Percentiles rank a stretch among this genome's conserved stretches.
These are phyloP conservation scores for Agriotes lineatus DNA, from an alignment of 2,888 invertebrate species.

Conservation along the genomic window DNA sequence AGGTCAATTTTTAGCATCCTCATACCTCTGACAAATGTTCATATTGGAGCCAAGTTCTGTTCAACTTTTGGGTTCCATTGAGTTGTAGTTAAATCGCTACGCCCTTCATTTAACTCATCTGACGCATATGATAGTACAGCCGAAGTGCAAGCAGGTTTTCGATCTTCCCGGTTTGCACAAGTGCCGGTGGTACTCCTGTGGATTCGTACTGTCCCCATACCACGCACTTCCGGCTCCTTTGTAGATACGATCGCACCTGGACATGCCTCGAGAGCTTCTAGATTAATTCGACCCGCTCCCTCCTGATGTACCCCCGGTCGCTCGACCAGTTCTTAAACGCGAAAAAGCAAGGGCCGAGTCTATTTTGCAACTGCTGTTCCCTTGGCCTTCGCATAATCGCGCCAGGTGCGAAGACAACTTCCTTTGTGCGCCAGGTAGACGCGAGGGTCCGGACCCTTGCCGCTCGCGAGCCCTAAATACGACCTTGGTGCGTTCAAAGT, in stretches of 20 bases:
- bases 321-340: neutral
- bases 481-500: slow-evolving; percentile 10
- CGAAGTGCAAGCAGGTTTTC: neutral
- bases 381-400: neutral
- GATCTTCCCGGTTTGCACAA: no score
- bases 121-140: no score
- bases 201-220: slow-evolving; percentile 14
- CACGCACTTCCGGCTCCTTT: slow-evolving; percentile 19
- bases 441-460: neutral
- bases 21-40: no score
- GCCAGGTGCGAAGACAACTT: slow-evolving; percentile 15
- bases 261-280: slow-evolving; percentile 6
- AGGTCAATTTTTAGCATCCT: no score
- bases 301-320: neutral
- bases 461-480: neutral
- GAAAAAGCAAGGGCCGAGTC: neutral
- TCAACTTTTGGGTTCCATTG: no score
- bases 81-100: no score
- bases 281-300: slow-evolving; percentile 3
- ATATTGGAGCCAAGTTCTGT: no score
- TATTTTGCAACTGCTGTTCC: slow-evolving; percentile 18
- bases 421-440: slow-evolving; percentile 19
- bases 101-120: no score
- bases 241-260: slow-evolving; percentile 27
- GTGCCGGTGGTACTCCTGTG: no score